A percentile compares a stretch with the other conserved stretches of the same genome.
These are phyloP conservation scores for Drosophila kanekoi DNA, from an alignment of 2,888 invertebrate species.

Conservation along the genomic window DNA sequence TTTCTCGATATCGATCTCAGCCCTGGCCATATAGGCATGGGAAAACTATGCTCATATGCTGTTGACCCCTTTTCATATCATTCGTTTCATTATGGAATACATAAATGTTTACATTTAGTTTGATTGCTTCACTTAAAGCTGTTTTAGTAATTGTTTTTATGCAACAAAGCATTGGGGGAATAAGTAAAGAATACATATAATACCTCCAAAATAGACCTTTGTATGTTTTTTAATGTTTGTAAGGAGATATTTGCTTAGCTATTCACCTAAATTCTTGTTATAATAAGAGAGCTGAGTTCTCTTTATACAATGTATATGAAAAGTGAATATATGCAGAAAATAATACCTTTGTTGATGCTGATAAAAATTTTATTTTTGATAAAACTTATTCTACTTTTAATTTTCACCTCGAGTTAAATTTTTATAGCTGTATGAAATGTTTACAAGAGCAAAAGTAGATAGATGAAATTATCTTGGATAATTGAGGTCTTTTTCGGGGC, in stretches of 20 bases:
- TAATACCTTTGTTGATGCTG: background rate
- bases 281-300: background rate
- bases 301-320: background rate
- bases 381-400: too few relatives aligned
- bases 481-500: too few relatives aligned
- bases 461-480: too few relatives aligned
- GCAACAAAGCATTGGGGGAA: background rate
- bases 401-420: background rate
- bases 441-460: too few relatives aligned
- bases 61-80: conserved; percentile 8
- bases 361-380: background rate
- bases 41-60: conserved; percentile 42
- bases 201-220: background rate
- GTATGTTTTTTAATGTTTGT: background rate
- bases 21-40: conserved; percentile 60
- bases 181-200: background rate
- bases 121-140: background rate
- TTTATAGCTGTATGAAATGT: background rate
- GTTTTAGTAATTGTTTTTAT: background rate
- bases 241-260: background rate
- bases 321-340: background rate
- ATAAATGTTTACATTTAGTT: background rate
- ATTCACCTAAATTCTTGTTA: background rate
- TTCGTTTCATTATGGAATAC: background rate
- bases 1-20: conserved; percentile 68